These are phyloP conservation scores for Limulus polyphemus DNA, from an alignment of 2,888 invertebrate genomes.

Conservation along the genomic window DNA sequence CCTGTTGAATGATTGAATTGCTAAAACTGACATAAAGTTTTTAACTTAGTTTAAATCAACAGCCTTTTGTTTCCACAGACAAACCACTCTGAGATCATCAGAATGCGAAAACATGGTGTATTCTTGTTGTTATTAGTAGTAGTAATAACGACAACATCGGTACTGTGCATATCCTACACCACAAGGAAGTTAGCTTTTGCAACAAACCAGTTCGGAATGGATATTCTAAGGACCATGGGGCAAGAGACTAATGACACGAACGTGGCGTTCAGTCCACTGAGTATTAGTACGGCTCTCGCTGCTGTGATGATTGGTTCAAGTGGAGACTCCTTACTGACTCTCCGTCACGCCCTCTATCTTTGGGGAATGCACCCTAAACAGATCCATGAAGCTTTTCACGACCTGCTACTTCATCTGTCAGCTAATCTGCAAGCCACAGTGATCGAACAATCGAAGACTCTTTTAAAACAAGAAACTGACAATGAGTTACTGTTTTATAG, in stretches of 20 bases:
- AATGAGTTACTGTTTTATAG: constrained; percentile 20
- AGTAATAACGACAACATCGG: no score
- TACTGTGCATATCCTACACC: no score
- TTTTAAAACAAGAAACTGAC: constrained; percentile 2
- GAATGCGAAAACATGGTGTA: no score
- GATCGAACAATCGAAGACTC: constrained; percentile 3
- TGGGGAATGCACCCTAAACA: constrained; percentile 27
- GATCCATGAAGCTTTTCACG: constrained; percentile 26
- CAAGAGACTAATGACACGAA: constrained; percentile 14
- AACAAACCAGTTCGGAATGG: constrained; percentile 29
- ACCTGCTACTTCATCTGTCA: constrained; percentile 26
- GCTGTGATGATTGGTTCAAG: constrained; percentile 26
- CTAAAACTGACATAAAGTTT: no score
- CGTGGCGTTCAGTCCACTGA: constrained; percentile 27
- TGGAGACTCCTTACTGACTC: constrained; percentile 20
- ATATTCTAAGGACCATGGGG: constrained; percentile 24
- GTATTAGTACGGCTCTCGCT: constrained; percentile 25
- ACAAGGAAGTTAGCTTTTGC: constrained; percentile 25
- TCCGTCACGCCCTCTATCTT: constrained; percentile 28
- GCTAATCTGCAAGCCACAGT: constrained; percentile 19
- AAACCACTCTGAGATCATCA: no score
- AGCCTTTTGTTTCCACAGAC: no score
- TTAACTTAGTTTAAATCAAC: no score
- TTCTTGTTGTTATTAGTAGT: no score
- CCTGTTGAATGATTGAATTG: no score